Base-by-base conservation (phyloP, 2,888 invertebrate genomes). In the Torymus tubicola region DNA sequence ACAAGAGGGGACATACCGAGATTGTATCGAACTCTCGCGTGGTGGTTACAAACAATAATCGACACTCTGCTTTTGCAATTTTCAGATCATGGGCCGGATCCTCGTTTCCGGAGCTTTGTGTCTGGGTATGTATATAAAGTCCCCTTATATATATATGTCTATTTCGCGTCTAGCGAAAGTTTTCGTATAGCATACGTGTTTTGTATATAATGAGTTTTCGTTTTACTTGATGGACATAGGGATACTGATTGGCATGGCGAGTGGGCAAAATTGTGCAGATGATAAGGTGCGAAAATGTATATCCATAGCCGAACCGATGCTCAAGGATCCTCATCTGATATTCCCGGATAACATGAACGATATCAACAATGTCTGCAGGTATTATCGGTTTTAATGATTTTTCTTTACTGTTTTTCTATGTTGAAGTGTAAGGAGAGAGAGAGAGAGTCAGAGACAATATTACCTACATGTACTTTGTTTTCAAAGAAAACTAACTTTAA, bases 271-370 rank as follows among this genome's bases (percentile, higher is more conserved):
- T 60, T 93, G 93, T 83, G 91, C 92, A 12, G 91, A 90, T 84
- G 89, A 91, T 53, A 92, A 92, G 84, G 92, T 93, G 85, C 91
- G 92, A 75, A 90, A 91, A 84, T 94, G 94, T 85, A 91, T 93
- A 2, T 88, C 91, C 67, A 90, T 93, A 75, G 94, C 93, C 2
- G 93, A 93, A 87, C 94, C 94, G 1, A 88, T 94, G 68, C 90
- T 94, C 18, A 92, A 92, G 84, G 93, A 94, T 85, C 92, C 93
- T 0, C 92, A 93, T 82, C 90, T 93, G 65, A 93, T 94, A 80
- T 94, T 94, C 86, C 94, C 94, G 2, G 93, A 94, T 84, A 93
- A 93, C 83, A 90, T 92, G 86, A 90, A 91, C 61, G 94, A 94
- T 87, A 93, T 94, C 53, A 93, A 93, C 83, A 88, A 91, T 81